Percentiles rank a stretch among this genome's conserved stretches.
These are phyloP conservation scores for Cebus imitator DNA, from an alignment of 2,113 vertebrate genomes.

Conservation along the genomic window DNA sequence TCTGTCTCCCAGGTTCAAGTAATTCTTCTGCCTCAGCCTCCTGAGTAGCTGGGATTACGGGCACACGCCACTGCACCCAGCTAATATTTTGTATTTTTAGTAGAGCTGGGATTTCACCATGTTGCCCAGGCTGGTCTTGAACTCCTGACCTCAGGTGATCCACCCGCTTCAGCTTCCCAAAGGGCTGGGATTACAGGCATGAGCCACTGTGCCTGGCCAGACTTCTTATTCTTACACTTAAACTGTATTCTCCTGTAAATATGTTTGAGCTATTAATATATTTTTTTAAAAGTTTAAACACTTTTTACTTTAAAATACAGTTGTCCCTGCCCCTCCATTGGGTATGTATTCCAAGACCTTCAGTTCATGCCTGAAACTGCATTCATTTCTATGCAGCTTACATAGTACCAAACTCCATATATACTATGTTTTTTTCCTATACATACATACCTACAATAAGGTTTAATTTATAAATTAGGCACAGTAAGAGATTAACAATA, in stretches of 20 bases:
- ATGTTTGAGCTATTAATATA: background rate
- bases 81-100: too few species aligned
- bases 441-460: background rate
- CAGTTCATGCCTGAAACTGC: background rate
- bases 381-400: background rate
- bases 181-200: too few species aligned
- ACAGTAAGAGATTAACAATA: background rate
- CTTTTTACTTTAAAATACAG: background rate
- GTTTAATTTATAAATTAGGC: background rate
- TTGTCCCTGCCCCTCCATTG: background rate
- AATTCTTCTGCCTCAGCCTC: too few species aligned
- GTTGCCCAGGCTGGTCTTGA: too few species aligned
- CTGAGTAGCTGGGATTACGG: too few species aligned
- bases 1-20: too few species aligned
- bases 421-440: background rate
- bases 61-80: too few species aligned
- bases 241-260: background rate
- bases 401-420: background rate
- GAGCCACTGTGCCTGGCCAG: too few species aligned
- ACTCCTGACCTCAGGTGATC: too few species aligned
- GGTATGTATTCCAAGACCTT: background rate
- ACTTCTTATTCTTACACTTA: background rate
- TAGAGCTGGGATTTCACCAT: too few species aligned
- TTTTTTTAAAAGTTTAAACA: background rate
- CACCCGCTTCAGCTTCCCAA: too few species aligned